Conservation (phyloP, 2,113 vertebrate genomes). For the Ondatra zibethicus region DNA sequence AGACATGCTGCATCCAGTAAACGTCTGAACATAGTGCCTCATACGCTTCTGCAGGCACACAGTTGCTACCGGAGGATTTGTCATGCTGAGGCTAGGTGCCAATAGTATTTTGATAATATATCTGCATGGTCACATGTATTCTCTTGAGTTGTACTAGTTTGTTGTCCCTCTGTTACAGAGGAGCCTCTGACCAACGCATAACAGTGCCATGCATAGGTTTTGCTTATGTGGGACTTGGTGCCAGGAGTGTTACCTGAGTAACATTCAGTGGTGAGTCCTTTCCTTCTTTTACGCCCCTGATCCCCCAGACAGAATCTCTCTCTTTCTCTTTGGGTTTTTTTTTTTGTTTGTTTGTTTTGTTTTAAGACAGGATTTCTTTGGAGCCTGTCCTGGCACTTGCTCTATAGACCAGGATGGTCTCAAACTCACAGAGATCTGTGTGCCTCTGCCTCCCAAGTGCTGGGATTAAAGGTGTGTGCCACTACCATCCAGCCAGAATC, state of each 20-base stretch:
- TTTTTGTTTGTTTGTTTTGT: no score
- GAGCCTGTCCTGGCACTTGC: no score
- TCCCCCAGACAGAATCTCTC: no score
- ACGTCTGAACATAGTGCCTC: background rate
- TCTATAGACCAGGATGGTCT: no score
- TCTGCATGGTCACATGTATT: background rate
- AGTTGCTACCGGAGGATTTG: background rate
- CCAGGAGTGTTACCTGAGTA: background rate
- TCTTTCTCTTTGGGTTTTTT: no score
- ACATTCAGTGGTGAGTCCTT: background rate
- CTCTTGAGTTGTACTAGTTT: background rate
- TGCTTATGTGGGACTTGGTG: background rate
- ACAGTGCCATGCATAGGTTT: background rate
- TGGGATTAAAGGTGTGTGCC: no score
- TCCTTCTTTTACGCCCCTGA: background rate
- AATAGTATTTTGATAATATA: background rate
- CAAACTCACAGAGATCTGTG: no score
- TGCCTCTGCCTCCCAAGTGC: no score
- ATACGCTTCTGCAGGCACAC: conserved; percentile 13
- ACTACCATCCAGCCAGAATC: no score
- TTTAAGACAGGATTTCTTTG: no score
- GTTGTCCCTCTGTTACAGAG: background rate
- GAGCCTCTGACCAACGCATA: background rate
- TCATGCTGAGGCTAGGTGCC: background rate
- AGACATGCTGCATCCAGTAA: background rate